These are phyloP conservation scores for Synanthedon vespiformis DNA, from an alignment of 2,888 invertebrate species.

Conservation along the genomic window DNA sequence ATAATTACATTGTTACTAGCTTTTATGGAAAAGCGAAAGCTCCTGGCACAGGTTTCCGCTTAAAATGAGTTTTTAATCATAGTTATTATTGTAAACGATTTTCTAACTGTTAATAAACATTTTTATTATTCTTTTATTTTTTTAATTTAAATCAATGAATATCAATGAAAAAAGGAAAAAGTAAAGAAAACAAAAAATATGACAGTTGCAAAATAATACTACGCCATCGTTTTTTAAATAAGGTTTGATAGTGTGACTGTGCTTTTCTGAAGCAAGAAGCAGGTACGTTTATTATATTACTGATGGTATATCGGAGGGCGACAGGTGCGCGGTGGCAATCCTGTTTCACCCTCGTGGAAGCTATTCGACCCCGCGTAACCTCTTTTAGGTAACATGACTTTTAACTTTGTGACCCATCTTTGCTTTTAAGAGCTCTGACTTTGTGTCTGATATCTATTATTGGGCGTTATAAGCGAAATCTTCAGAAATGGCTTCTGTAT, in stretches of 20 bases:
- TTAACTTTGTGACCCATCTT: constrained; percentile 67
- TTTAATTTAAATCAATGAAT: too few species aligned
- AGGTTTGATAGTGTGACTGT: neutral
- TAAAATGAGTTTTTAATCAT: too few species aligned
- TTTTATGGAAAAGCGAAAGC: too few species aligned
- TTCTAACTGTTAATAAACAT: too few species aligned
- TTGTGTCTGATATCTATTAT: constrained; percentile 7
- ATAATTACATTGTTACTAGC: too few species aligned
- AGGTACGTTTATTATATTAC: neutral
- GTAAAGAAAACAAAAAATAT: too few species aligned
- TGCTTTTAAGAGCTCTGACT: constrained; percentile 57
- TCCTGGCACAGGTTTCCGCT: too few species aligned
- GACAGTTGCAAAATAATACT: too few species aligned
- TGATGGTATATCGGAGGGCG: constrained; percentile 13
- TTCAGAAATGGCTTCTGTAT: neutral
- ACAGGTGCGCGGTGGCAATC: constrained; percentile 58
- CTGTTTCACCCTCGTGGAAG: constrained; percentile 50
- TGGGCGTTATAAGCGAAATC: neutral
- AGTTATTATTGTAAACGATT: too few species aligned
- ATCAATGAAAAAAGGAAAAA: too few species aligned
- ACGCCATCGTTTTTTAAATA: too few species aligned
- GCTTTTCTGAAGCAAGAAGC: neutral
- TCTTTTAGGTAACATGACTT: constrained; percentile 70
- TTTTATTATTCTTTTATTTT: too few species aligned
- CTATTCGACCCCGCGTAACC: constrained; percentile 56